Conservation (phyloP, 2,797 vertebrate genomes). For the Carduelis carduelis region DNA sequence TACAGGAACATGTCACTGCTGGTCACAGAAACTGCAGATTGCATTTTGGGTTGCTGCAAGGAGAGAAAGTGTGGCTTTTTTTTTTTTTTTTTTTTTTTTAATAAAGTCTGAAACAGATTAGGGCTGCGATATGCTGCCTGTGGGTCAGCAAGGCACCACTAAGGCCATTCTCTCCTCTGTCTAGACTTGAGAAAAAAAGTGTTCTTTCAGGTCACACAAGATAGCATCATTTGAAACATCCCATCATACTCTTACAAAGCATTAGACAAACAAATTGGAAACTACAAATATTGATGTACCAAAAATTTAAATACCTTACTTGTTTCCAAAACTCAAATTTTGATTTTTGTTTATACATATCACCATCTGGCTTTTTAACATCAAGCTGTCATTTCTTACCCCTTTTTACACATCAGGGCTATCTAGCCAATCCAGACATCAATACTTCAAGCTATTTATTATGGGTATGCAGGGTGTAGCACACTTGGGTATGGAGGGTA, state of each 20-base stretch:
- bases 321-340: not conserved
- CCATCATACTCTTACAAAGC: not conserved
- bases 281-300: not conserved
- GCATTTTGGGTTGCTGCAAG: not conserved
- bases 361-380: not conserved
- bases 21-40: not conserved
- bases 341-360: not conserved
- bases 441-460: not conserved
- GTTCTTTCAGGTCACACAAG: not conserved
- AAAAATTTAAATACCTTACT: not conserved
- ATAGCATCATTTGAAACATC: not conserved
- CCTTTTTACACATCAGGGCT: not conserved
- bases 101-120: not conserved
- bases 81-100: not conserved
- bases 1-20: not conserved
- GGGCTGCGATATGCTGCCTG: fast-evolving
- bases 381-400: not conserved
- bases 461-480: not conserved
- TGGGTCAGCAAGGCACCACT: not conserved
- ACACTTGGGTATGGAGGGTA: not conserved
- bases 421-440: not conserved
- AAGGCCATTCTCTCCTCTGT: not conserved
- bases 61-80: not conserved
- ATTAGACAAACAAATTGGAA: not conserved
- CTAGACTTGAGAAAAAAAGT: not conserved